Conservation (phyloP, 2,888 invertebrate genomes). For the Acanthosoma haemorrhoidale region DNA sequence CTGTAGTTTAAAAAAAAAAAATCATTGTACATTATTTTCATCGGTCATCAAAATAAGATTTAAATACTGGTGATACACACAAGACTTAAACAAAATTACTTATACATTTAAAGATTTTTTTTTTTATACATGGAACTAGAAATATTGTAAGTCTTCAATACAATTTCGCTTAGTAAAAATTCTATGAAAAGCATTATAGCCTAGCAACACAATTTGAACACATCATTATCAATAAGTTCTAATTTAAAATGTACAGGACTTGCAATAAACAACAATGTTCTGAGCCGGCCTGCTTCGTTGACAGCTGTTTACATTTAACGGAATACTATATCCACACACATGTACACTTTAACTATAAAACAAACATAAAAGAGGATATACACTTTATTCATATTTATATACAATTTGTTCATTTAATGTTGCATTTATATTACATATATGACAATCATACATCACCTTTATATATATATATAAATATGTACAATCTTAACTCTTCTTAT, state of each 20-base stretch:
- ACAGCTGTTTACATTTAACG: not conserved
- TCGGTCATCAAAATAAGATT: too few relatives aligned
- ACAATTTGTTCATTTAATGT: constrained; percentile 8
- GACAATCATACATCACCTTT: not conserved
- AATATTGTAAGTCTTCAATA: too few relatives aligned
- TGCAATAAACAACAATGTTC: not conserved
- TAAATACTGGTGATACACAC: too few relatives aligned
- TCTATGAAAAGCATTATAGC: not conserved
- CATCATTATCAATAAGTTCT: not conserved
- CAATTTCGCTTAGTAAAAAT: too few relatives aligned
- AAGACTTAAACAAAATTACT: too few relatives aligned
- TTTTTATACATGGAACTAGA: too few relatives aligned
- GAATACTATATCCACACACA: not conserved
- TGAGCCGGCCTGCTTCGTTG: not conserved
- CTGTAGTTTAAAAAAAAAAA: too few relatives aligned
- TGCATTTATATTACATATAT: constrained; percentile 9
- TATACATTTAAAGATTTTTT: too few relatives aligned
- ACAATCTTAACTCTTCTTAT: not conserved
- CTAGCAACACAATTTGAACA: too few relatives aligned
- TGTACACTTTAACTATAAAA: not conserved
- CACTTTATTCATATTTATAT: constrained; percentile 7
- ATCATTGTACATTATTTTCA: too few relatives aligned
- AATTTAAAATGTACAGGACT: not conserved
- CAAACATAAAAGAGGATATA: constrained; percentile 3
- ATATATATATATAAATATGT: constrained; percentile 7